These are phyloP conservation scores for Mycetomoellerius zeteki DNA, from an alignment of 1,140 invertebrate species.

Conservation along the genomic window DNA sequence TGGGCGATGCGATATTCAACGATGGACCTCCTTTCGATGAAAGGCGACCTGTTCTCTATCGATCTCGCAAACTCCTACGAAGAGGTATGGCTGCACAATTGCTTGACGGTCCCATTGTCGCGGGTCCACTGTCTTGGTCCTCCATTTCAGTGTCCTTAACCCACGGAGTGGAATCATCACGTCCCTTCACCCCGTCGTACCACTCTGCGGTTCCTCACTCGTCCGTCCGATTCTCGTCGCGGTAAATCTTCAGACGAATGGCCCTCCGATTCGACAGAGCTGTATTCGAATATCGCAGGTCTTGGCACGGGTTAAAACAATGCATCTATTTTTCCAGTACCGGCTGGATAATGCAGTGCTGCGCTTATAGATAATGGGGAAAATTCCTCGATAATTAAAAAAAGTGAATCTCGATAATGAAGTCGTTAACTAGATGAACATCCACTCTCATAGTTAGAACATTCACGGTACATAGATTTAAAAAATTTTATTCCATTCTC, in stretches of 20 bases:
- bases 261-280: not conserved
- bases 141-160: slow-evolving; percentile 74
- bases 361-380: not conserved
- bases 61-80: slow-evolving; percentile 62
- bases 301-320: not conserved
- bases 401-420: slow-evolving; percentile 5
- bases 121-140: slow-evolving; percentile 62
- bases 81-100: slow-evolving; percentile 73
- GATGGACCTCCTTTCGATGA: slow-evolving; percentile 70
- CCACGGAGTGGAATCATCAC: slow-evolving; percentile 68
- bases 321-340: not conserved
- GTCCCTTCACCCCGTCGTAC: slow-evolving; percentile 30
- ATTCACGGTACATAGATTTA: not conserved
- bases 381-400: slow-evolving; percentile 15
- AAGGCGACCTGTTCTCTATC: slow-evolving; percentile 66
- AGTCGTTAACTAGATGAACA: not conserved
- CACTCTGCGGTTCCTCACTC: not conserved
- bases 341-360: not conserved
- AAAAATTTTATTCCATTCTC: not conserved
- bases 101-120: slow-evolving; percentile 76
- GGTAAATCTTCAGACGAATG: not conserved
- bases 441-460: not conserved
- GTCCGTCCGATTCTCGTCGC: slow-evolving; percentile 21
- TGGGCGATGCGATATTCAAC: slow-evolving; percentile 55
- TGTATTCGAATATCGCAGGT: not conserved